phyloP scores from a whole-genome alignment of 2,113 vertebrate genomes.

The Oryctolagus cuniculus region DNA sequence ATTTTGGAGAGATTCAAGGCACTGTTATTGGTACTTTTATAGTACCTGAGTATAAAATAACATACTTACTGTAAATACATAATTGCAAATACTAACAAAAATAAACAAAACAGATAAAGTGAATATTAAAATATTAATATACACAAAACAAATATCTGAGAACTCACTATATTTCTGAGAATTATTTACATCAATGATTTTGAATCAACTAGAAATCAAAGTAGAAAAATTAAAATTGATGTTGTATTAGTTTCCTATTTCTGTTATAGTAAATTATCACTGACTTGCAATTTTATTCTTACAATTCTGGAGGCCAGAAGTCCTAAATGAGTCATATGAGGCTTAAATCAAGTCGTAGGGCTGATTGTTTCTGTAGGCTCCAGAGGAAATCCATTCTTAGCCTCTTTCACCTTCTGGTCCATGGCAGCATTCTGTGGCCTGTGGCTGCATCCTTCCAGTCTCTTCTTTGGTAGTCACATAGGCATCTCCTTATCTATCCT shows the following conservation, averaged over 20 bases:
- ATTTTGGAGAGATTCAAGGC: background rate
- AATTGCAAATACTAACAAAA: background rate
- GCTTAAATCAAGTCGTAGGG: background rate
- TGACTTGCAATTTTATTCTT: background rate
- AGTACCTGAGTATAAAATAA: background rate
- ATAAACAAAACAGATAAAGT: background rate
- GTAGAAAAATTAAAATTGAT: background rate
- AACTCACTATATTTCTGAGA: background rate
- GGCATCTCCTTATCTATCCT: background rate
- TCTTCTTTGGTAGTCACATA: background rate
- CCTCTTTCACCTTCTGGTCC: background rate
- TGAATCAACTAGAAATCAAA: background rate
- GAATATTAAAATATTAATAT: background rate
- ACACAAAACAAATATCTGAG: background rate
- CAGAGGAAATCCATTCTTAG: background rate
- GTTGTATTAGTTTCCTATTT: background rate
- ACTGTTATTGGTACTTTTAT: background rate
- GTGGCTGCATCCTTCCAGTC: background rate
- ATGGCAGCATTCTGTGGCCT: background rate
- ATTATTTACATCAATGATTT: background rate
- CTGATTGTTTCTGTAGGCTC: background rate
- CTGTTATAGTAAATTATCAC: background rate
- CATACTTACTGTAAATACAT: background rate
- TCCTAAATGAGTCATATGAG: background rate
- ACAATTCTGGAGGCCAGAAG: background rate